These are phyloP conservation scores for Nymphicus hollandicus DNA, from an alignment of 2,113 vertebrate genomes.

Conservation along the genomic window DNA sequence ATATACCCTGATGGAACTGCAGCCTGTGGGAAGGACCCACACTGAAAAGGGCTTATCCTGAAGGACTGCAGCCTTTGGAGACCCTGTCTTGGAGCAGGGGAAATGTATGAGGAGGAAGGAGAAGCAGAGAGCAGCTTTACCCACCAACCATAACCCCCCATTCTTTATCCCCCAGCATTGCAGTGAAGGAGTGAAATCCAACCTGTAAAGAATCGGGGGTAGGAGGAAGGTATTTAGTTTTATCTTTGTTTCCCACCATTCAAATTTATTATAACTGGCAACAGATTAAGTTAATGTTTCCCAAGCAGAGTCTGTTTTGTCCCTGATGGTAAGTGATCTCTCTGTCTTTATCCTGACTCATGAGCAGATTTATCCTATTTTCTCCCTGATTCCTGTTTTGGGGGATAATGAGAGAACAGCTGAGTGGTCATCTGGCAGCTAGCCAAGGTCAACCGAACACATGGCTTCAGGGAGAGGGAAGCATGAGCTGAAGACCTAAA, in stretches of 20 bases:
- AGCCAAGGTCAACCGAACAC: neutral
- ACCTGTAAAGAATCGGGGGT: neutral
- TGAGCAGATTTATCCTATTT: neutral
- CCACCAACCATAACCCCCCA: rapidly evolving
- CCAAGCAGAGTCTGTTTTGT: neutral
- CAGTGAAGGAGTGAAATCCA: neutral
- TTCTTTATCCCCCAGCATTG: neutral
- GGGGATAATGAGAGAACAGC: neutral
- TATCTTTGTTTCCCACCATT: neutral
- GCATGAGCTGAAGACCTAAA: neutral
- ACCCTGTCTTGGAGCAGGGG: neutral
- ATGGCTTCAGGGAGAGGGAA: neutral
- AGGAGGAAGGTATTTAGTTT: neutral
- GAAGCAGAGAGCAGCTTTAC: neutral
- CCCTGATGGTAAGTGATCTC: neutral
- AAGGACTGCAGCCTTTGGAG: neutral
- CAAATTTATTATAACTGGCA: neutral
- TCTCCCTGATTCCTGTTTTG: neutral
- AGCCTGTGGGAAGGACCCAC: neutral
- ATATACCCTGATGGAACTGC: neutral
- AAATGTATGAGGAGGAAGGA: neutral
- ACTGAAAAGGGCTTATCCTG: neutral
- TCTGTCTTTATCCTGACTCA: neutral
- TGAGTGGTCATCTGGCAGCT: neutral
- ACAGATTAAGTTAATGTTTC: neutral